Base-by-base conservation (phyloP, 1,140 invertebrate genomes). In the Condylostylus longicornis region DNA sequence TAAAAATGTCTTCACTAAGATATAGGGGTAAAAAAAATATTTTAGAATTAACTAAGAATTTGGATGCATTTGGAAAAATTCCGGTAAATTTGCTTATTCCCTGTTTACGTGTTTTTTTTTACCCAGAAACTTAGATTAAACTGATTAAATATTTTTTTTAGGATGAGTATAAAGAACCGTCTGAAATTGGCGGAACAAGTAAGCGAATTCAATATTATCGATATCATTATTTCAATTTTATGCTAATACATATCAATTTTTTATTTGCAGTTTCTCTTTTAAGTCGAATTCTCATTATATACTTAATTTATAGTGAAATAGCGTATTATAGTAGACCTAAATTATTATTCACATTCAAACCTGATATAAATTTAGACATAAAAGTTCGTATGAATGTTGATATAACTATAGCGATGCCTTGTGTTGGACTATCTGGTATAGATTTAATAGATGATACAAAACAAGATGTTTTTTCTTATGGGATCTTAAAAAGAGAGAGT, bases 381-480 rank as follows among this genome's bases (percentile, higher is more conserved):
- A 91, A 90, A 62, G 60, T 96, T 18, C 77, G 81, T 59, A 82
- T 97, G 47, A 93, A 94, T 63, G 71, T 96, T 32, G 90, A 97
- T 59, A 74, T 97, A 30, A 95, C 89, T 5, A 77, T 97, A 12
- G 89, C 89, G 18, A 95, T 90, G 82, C 82, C 81, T 40, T 95
- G 90, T 59, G 40, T 64, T 71, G 83, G 69, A 41, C 68, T 96
- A 5, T 58, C 54, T 37, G 90, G 91, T 37, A 87, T 90, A 32
- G 90, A 97, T 72, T 78, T 95, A 36, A 65, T 96, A 37, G 91
- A 97, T 66, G 80, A 84, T 8, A 95, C 88, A 1, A 85, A 88
- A 50, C 82, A 94, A 63, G 86, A 88, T 66, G 72, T 85, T 2
- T 72, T 80, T 45, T 77, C 75, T 40, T 86, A 86, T 64, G 87